Conservation (phyloP, 1,140 invertebrate genomes). For the Battus philenor region DNA sequence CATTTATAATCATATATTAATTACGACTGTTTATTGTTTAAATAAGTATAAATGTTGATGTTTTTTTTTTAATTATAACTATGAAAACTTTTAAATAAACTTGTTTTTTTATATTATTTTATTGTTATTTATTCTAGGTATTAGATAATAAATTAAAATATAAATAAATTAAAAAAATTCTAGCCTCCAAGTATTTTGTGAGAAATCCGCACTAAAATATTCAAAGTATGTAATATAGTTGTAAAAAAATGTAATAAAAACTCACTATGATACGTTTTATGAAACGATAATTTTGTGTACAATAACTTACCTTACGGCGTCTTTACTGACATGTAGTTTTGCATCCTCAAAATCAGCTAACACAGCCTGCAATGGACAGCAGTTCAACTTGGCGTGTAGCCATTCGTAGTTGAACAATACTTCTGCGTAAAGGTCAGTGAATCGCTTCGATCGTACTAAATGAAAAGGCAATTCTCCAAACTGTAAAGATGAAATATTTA, state of each 20-base stretch:
- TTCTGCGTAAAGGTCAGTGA: conserved; percentile 94
- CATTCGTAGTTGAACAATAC: conserved; percentile 99
- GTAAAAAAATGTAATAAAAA: too few relatives aligned
- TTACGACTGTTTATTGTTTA: too few relatives aligned
- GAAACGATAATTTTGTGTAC: too few relatives aligned
- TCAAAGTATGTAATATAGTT: too few relatives aligned
- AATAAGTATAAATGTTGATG: too few relatives aligned
- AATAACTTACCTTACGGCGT: conserved; percentile 80
- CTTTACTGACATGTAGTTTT: conserved; percentile 89
- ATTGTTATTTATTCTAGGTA: too few relatives aligned
- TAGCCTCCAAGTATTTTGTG: too few relatives aligned
- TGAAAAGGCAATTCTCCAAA: conserved; percentile 98
- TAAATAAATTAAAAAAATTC: too few relatives aligned
- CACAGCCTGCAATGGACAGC: conserved; percentile 95
- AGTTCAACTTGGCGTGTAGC: conserved; percentile 96
- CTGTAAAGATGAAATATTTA: conserved; percentile 56
- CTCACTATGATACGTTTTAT: too few relatives aligned
- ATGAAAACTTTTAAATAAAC: background rate
- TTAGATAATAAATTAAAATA: too few relatives aligned
- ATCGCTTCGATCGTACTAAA: conserved; percentile 91
- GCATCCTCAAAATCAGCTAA: conserved; percentile 98
- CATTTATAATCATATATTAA: too few relatives aligned
- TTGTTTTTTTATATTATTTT: background rate
- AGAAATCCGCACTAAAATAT: too few relatives aligned
- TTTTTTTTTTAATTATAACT: background rate